Evolutionary conservation across 1,140 invertebrate species (phyloP).

Genomic region (Anthonomus grandis): DNA sequence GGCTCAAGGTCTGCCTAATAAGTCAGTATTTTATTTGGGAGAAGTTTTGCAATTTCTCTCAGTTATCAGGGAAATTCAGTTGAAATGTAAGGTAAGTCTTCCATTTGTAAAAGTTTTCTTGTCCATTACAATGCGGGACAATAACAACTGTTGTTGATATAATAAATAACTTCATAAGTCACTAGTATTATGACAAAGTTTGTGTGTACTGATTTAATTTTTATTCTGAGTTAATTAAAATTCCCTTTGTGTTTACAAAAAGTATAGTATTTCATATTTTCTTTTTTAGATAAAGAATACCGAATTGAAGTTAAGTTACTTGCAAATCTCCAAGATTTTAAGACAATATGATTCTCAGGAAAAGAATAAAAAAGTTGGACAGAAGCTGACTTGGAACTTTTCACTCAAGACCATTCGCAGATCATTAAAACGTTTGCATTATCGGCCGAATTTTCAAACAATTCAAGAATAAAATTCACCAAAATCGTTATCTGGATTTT

Average conservation of each 20-base stretch:
- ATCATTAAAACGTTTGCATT: slow-evolving; percentile 14
- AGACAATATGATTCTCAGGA: slow-evolving; percentile 27
- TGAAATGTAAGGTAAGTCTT: slow-evolving; percentile 29
- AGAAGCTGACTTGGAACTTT: slow-evolving; percentile 25
- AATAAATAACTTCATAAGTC: no score
- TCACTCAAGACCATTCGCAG: slow-evolving; percentile 16
- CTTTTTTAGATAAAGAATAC: slow-evolving; percentile 25
- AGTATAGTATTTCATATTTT: slow-evolving; percentile 13
- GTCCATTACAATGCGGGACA: no score
- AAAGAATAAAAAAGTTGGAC: slow-evolving; percentile 14
- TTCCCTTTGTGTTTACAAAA: not conserved
- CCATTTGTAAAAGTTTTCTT: no score
- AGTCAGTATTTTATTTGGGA: slow-evolving; percentile 22
- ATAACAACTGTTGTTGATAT: no score
- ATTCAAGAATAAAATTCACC: slow-evolving; percentile 21
- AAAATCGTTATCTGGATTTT: not conserved
- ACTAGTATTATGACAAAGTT: not conserved
- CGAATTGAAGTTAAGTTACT: slow-evolving; percentile 24
- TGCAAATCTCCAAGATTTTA: slow-evolving; percentile 21
- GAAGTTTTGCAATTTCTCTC: slow-evolving; percentile 30
- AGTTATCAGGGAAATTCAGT: slow-evolving; percentile 26
- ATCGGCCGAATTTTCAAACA: slow-evolving; percentile 24
- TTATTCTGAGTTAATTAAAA: not conserved
- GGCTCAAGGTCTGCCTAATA: slow-evolving; percentile 22
- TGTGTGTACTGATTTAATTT: not conserved